phyloP scores from a whole-genome alignment of 2,113 vertebrate genomes.

The Amia ocellicauda region DNA sequence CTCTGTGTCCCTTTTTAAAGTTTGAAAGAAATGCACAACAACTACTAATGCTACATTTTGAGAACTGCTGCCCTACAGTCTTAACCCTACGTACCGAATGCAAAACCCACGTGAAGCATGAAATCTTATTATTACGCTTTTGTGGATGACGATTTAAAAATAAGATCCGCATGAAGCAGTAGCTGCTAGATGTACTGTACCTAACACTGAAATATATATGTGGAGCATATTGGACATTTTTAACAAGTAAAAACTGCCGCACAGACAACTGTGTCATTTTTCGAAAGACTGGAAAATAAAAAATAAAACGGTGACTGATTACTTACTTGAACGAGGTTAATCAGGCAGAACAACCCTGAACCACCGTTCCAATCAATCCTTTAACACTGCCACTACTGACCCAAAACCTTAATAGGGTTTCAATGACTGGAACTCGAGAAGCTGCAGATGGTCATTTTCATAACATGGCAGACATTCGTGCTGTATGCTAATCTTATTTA shows the following conservation, averaged over 20 bases:
- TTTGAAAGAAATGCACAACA: no score
- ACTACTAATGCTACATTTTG: constrained; percentile 1
- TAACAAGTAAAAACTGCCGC: not conserved
- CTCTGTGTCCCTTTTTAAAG: no score
- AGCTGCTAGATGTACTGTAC: no score
- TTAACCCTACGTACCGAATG: constrained; percentile 46
- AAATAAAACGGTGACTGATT: constrained; percentile 13
- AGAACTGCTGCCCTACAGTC: constrained; percentile 42
- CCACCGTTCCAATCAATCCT: constrained; percentile 20
- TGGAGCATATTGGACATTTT: no score
- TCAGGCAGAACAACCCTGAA: constrained; percentile 17
- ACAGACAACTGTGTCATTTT: not conserved
- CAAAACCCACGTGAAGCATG: constrained; percentile 44
- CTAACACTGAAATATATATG: no score
- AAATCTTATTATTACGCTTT: constrained; percentile 56
- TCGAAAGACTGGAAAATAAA: constrained; percentile 1
- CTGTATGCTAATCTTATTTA: constrained; percentile 55
- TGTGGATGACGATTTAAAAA: constrained; percentile 22
- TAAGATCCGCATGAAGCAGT: no score
- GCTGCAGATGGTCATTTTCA: constrained; percentile 48
- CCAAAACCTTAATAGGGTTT: constrained; percentile 8
- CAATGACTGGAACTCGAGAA: constrained; percentile 30
- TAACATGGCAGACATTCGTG: constrained; percentile 41
- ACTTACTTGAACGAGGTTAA: constrained; percentile 15
- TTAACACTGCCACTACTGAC: constrained; percentile 1